Evolutionary conservation across 2,888 invertebrate genomes (phyloP), one percentile per base, ranked within the genome.

Genomic region (Mythimna pallens): DNA sequence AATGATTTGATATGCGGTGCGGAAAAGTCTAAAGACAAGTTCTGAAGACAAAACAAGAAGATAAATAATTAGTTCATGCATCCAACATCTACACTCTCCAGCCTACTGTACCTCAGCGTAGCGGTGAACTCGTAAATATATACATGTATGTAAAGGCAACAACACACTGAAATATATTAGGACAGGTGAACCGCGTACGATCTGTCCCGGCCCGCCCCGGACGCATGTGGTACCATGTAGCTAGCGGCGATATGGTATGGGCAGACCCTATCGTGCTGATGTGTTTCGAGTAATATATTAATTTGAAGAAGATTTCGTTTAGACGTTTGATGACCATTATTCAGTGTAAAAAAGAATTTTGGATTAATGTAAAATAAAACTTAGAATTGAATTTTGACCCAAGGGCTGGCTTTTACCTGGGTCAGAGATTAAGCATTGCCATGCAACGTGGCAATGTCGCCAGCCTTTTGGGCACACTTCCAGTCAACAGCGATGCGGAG

Each of bases 131-230:
- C 9, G 54, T 55, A 55, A 67, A 75, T 61, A 68, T 76, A 76
- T 67, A 75, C 17, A 47, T 62, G 55, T 40, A 30, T 62, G 67
- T 40, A 25, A 62, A 76, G 67, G 76, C 40, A 73, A 81, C 80
- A 66, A 47, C 78, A 57, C 61, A 66, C 52, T 72, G 76, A 66
- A 77, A 78, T 77, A 78, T 78, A 77, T 71, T 70, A 77, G 72
- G 78, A 77, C 76, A 77, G 76, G 76, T 77, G 76, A 71, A 66
- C 65, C 72, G 62, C 71, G 78, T 71, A 78, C 78, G 65, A 72
- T 78, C 61, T 77, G 76, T 52, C 62, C 76, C 77, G 71, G 70
- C 40, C 78, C 76, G 78, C 78, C 76, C 76, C 78, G 76, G 76
- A 77, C 72, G 76, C 76, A 71, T 66, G 62, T 78, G 76, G 62